phyloP scores from a whole-genome alignment of 2,888 invertebrate species.

The Hypsopygia costalis region DNA sequence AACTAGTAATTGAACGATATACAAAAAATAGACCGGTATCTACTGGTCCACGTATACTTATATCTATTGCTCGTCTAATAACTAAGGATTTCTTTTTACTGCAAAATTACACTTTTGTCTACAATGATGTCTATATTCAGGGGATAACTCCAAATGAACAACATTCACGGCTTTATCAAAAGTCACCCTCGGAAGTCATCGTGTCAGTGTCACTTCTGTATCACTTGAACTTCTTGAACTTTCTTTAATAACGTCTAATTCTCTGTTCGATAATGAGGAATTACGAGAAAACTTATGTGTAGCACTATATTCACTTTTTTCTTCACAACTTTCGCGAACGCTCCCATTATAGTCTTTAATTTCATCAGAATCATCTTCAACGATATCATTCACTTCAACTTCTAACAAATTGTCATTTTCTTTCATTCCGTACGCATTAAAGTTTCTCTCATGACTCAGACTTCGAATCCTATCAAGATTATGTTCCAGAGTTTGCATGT shows the following conservation, averaged over 20 bases:
- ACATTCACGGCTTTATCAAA: constrained; percentile 67
- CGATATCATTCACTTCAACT: constrained; percentile 66
- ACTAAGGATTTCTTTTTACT: constrained; percentile 40
- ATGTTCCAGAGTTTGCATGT: constrained; percentile 66
- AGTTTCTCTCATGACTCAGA: constrained; percentile 66
- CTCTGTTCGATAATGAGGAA: constrained; percentile 72
- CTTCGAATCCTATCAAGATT: constrained; percentile 74
- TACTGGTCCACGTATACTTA: constrained; percentile 61
- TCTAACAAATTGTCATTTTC: constrained; percentile 66
- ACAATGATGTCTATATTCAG: constrained; percentile 43
- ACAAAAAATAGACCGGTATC: constrained; percentile 49
- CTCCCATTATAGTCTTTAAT: constrained; percentile 52
- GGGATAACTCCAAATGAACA: constrained; percentile 58
- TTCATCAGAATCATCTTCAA: constrained; percentile 61
- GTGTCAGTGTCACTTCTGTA: constrained; percentile 74
- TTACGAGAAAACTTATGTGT: constrained; percentile 68
- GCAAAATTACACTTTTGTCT: constrained; percentile 38
- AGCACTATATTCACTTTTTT: constrained; percentile 65
- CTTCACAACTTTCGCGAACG: constrained; percentile 58
- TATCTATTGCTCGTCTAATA: constrained; percentile 34
- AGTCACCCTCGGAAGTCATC: constrained; percentile 75
- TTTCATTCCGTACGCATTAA: constrained; percentile 52
- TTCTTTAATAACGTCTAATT: constrained; percentile 75
- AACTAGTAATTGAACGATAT: constrained; percentile 27
- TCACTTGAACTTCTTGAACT: constrained; percentile 78